A percentile compares a stretch with the other conserved stretches of the same genome.
These are phyloP conservation scores for Myotis planiceps DNA, from an alignment of 2,797 vertebrate species.

Conservation along the genomic window DNA sequence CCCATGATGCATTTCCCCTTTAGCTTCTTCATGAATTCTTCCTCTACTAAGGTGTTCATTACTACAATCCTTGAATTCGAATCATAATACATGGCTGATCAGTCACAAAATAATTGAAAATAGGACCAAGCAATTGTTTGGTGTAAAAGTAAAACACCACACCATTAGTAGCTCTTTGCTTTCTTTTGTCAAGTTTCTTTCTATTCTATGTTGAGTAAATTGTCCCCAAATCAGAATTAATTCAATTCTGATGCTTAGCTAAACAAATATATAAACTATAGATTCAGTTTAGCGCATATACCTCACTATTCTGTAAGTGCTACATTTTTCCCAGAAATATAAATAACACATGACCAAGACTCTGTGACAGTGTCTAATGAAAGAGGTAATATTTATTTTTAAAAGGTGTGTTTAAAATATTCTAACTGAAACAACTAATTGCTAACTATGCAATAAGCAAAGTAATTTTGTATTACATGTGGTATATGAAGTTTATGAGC, in stretches of 20 bases:
- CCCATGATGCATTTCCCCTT: not conserved
- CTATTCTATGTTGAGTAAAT: not conserved
- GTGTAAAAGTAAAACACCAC: not conserved
- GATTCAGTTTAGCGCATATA: not conserved
- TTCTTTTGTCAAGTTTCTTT: not conserved
- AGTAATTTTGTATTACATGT: not conserved
- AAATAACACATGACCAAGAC: not conserved
- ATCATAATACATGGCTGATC: not conserved
- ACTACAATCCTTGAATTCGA: not conserved
- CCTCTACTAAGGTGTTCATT: not conserved
- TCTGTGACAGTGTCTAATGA: not conserved
- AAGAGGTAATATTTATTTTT: not conserved
- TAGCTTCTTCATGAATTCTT: not conserved
- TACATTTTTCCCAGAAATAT: not conserved
- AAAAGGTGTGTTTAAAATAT: not conserved
- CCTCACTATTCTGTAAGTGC: not conserved
- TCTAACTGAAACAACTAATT: not conserved
- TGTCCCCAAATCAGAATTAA: not conserved
- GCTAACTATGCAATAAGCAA: not conserved
- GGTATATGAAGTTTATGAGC: not conserved
- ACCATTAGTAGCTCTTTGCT: not conserved
- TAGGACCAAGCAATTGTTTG: not conserved
- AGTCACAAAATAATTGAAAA: not conserved
- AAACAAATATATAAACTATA: not conserved
- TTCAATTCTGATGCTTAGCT: not conserved